phyloP scores from a whole-genome alignment of 2,888 invertebrate genomes.

The Ptychoptera contaminata region DNA sequence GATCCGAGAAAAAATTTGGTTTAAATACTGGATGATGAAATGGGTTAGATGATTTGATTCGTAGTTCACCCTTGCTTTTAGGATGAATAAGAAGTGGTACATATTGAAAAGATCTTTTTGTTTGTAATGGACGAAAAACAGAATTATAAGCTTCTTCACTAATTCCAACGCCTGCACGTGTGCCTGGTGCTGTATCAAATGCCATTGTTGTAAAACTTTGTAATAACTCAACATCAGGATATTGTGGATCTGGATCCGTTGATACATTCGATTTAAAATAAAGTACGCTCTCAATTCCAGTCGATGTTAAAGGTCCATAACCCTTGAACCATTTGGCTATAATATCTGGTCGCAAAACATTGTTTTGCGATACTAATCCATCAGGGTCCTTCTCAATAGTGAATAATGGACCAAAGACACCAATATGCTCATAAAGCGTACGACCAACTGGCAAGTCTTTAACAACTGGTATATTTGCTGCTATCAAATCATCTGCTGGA shows the following conservation, averaged over 20 bases:
- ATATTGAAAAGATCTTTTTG: constrained; percentile 31
- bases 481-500: constrained; percentile 29
- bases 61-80: constrained; percentile 40
- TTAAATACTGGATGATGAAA: constrained; percentile 40
- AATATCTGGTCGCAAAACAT: background rate
- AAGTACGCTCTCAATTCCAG: constrained; percentile 41
- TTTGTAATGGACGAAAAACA: constrained; percentile 24
- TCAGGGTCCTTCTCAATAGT: constrained; percentile 4
- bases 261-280: constrained; percentile 43
- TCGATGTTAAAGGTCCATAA: constrained; percentile 36
- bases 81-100: constrained; percentile 41
- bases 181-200: constrained; percentile 29
- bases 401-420: constrained; percentile 32
- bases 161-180: constrained; percentile 31
- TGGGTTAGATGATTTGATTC: constrained; percentile 37
- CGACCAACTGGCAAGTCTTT: constrained; percentile 35
- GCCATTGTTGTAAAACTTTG: constrained; percentile 40
- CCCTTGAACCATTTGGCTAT: constrained; percentile 21
- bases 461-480: constrained; percentile 26
- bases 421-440: constrained; percentile 38
- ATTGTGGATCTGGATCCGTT: constrained; percentile 31
- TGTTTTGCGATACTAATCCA: background rate
- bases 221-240: constrained; percentile 49
- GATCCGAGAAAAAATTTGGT: constrained; percentile 42
- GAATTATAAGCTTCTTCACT: constrained; percentile 23